A percentile compares a stretch with the other conserved stretches of the same genome.
Evolutionary conservation across 2,113 vertebrate species (phyloP).

Genomic region (Vulpes lagopus): DNA sequence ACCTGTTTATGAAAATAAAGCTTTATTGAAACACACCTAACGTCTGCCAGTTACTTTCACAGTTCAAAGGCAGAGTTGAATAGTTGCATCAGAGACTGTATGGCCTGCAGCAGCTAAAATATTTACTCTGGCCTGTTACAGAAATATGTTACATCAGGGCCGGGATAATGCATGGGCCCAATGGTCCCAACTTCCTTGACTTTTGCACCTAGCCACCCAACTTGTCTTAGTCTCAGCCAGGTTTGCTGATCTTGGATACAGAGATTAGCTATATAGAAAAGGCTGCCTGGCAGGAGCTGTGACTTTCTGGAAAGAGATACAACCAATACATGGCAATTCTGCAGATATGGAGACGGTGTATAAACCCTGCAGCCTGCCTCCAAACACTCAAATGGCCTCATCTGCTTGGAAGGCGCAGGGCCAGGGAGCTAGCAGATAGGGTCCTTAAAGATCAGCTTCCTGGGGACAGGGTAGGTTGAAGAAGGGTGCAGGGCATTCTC

Average conservation of each 20-base stretch:
- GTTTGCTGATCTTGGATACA: background rate
- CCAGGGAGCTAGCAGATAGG: background rate
- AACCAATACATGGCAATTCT: too few relatives aligned
- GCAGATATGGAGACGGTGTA: background rate
- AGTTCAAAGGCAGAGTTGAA: background rate
- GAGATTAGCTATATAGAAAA: background rate
- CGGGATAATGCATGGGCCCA: background rate
- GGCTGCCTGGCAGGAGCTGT: background rate
- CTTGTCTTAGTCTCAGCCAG: background rate
- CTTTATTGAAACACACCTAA: conserved; percentile 36
- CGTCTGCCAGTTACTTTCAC: background rate
- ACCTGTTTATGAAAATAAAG: conserved; percentile 53
- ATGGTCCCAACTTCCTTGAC: background rate
- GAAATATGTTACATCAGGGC: background rate
- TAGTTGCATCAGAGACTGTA: background rate
- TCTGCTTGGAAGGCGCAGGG: background rate
- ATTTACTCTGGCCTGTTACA: background rate
- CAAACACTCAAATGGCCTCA: background rate
- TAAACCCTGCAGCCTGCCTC: background rate
- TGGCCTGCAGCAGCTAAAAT: background rate
- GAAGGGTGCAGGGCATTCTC: background rate
- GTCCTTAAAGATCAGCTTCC: background rate
- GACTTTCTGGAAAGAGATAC: background rate
- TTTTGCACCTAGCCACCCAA: background rate
- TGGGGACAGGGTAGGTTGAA: background rate